phyloP scores from a whole-genome alignment of 2,888 invertebrate genomes.

The Keiferia lycopersicella region DNA sequence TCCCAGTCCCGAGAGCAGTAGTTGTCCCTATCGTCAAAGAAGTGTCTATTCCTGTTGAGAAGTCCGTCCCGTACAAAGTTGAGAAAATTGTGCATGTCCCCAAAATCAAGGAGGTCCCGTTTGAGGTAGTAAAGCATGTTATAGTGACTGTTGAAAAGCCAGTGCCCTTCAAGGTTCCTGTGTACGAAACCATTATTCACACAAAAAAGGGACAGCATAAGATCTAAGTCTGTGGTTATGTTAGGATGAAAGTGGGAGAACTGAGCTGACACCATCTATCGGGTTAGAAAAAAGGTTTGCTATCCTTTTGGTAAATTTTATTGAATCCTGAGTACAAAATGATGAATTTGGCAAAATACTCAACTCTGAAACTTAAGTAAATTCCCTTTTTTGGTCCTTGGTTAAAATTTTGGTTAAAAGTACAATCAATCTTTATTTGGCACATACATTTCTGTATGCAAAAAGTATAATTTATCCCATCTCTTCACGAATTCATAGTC shows the following conservation, averaged over 20 bases:
- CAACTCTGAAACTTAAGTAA: too few relatives aligned
- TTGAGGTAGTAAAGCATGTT: constrained; percentile 85
- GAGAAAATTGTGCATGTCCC: constrained; percentile 85
- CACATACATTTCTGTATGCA: too few relatives aligned
- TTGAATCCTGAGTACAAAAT: too few relatives aligned
- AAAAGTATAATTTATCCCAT: background rate
- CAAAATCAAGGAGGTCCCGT: constrained; percentile 85
- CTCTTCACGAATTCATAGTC: background rate
- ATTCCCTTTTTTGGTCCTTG: too few relatives aligned
- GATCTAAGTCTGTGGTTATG: constrained; percentile 44
- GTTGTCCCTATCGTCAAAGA: constrained; percentile 86
- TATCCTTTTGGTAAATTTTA: too few relatives aligned
- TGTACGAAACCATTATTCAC: constrained; percentile 87
- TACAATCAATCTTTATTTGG: too few relatives aligned
- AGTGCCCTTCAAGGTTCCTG: constrained; percentile 86
- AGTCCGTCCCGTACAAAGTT: constrained; percentile 86
- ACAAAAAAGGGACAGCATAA: constrained; percentile 82
- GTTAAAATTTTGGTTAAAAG: too few relatives aligned
- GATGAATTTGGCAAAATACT: too few relatives aligned
- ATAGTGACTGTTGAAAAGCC: constrained; percentile 86
- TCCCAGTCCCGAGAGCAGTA: constrained; percentile 85
- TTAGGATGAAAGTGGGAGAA: background rate
- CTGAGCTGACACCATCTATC: background rate
- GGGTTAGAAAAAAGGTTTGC: background rate
- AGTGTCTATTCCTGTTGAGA: constrained; percentile 85